These are phyloP conservation scores for Pseudomyrmex pallidus DNA, from an alignment of 1,140 invertebrate species.

Conservation along the genomic window DNA sequence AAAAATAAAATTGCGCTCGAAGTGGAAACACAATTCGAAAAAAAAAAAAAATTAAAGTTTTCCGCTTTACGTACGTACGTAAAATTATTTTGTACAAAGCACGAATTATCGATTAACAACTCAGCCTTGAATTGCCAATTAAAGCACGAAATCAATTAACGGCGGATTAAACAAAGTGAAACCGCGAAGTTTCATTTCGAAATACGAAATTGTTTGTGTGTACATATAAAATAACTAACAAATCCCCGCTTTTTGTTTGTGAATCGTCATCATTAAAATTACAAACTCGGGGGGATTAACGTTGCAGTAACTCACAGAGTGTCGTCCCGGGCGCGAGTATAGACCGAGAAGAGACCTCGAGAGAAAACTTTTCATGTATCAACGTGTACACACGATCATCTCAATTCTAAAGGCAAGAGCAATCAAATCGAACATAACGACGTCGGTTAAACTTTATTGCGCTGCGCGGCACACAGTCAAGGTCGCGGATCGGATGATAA, in stretches of 20 bases:
- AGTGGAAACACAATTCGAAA: background rate
- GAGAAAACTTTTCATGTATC: constrained; percentile 35
- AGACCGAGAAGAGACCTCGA: background rate
- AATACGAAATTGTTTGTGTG: too few relatives aligned
- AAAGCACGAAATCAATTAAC: too few relatives aligned
- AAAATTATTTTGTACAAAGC: background rate
- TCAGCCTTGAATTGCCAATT: too few relatives aligned
- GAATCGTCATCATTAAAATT: too few relatives aligned
- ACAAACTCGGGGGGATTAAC: too few relatives aligned
- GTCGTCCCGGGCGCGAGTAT: too few relatives aligned
- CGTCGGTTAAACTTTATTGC: constrained; percentile 71
- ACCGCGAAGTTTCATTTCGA: too few relatives aligned
- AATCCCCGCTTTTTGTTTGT: too few relatives aligned
- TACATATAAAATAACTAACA: too few relatives aligned
- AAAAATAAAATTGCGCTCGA: too few relatives aligned
- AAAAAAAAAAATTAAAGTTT: background rate
- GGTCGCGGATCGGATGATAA: constrained; percentile 57
- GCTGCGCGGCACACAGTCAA: constrained; percentile 58
- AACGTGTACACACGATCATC: constrained; percentile 35
- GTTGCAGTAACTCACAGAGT: too few relatives aligned
- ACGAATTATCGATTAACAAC: background rate
- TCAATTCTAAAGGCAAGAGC: constrained; percentile 26
- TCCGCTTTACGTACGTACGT: background rate
- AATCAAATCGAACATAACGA: constrained; percentile 70
- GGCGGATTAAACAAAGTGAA: too few relatives aligned